Evolutionary conservation across 2,888 invertebrate genomes (phyloP).

Genomic region (Erpobdella octoculata): DNA sequence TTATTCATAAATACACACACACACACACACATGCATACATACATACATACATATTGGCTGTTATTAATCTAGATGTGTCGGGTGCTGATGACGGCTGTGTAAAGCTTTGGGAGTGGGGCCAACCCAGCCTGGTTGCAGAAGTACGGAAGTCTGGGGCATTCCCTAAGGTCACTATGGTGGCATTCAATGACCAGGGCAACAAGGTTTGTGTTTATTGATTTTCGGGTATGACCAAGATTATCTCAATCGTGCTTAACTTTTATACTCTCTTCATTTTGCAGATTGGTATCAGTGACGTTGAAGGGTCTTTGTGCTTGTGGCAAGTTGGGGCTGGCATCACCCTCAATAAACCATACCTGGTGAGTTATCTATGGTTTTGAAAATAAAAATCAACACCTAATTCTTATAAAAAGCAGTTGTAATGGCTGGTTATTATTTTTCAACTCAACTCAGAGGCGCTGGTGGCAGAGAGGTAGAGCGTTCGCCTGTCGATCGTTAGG

Average conservation of each 20-base stretch:
- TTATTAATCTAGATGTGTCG: constrained; percentile 87
- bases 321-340: constrained; percentile 50
- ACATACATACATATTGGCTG: too few relatives aligned
- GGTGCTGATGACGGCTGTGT: constrained; percentile 61
- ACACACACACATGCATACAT: too few relatives aligned
- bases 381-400: not conserved
- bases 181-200: constrained; percentile 91
- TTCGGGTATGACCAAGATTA: not conserved
- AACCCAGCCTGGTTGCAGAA: constrained; percentile 53
- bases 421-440: not conserved
- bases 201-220: too few relatives aligned
- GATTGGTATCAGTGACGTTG: constrained; percentile 93
- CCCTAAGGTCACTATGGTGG: constrained; percentile 74
- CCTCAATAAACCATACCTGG: constrained; percentile 53
- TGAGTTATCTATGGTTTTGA: constrained; percentile 35
- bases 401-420: not conserved
- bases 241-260: not conserved
- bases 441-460: not conserved
- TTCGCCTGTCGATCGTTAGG: too few relatives aligned
- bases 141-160: constrained; percentile 47
- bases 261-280: constrained; percentile 50
- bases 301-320: constrained; percentile 85
- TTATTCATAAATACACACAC: not conserved
- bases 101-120: constrained; percentile 98
- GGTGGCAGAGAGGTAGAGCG: too few relatives aligned